Percentiles rank a stretch among this genome's conserved stretches.
phyloP scores from a whole-genome alignment of 2,888 invertebrate genomes.

The Lycia hirtaria region DNA sequence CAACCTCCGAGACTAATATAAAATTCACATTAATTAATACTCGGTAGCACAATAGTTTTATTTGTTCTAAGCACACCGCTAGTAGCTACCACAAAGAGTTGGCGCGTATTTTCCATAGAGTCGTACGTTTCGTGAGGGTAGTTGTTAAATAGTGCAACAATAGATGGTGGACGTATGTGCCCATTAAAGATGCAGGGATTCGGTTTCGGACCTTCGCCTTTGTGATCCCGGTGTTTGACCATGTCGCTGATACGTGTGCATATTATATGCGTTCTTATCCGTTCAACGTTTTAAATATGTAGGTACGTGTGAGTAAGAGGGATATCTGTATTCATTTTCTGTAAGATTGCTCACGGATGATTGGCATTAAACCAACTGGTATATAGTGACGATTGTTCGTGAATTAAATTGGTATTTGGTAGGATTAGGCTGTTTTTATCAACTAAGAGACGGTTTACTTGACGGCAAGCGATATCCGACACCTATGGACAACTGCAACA shows the following conservation, averaged over 20 bases:
- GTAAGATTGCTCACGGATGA: no score
- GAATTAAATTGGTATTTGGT: no score
- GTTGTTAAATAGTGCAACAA: slow-evolving; percentile 82
- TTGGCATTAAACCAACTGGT: no score
- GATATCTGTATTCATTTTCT: no score
- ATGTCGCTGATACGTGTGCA: slow-evolving; percentile 43
- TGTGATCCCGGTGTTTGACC: slow-evolving; percentile 61
- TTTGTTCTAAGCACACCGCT: slow-evolving; percentile 55
- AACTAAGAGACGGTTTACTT: no score
- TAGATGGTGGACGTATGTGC: slow-evolving; percentile 67
- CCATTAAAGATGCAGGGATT: slow-evolving; percentile 76
- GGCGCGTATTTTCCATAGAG: slow-evolving; percentile 74
- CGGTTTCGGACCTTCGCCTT: slow-evolving; percentile 72
- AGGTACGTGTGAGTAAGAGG: no score
- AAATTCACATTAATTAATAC: slow-evolving; percentile 74
- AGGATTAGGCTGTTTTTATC: no score
- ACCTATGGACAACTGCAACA: no score
- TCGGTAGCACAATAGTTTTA: slow-evolving; percentile 74
- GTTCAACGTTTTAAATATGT: neutral
- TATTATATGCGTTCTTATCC: slow-evolving; percentile 25
- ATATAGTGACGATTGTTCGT: no score
- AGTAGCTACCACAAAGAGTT: slow-evolving; percentile 68
- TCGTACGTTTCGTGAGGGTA: slow-evolving; percentile 68
- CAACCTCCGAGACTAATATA: slow-evolving; percentile 62
- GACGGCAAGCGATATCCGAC: no score